Percentiles rank a stretch among this genome's conserved stretches.
phyloP scores from a whole-genome alignment of 2,888 invertebrate genomes.

The Platerodrilus igneus region DNA sequence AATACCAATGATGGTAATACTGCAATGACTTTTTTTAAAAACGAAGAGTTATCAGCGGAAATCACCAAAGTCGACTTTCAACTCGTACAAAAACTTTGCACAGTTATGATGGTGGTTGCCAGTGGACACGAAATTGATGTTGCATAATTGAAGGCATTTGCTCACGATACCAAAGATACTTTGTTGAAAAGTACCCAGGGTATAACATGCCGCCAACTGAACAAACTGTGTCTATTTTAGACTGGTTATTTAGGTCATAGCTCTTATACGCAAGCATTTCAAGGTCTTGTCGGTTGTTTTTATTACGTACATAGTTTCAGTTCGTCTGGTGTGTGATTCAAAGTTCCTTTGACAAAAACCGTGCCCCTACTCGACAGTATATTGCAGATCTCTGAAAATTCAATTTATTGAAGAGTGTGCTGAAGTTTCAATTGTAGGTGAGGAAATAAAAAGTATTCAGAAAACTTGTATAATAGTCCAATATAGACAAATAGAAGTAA shows the following conservation, averaged over 20 bases:
- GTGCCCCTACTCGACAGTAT: constrained; percentile 31
- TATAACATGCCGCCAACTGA: constrained; percentile 14
- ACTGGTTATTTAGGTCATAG: constrained; percentile 29
- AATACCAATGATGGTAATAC: constrained; percentile 23
- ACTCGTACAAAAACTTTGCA: constrained; percentile 15
- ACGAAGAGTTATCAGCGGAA: constrained; percentile 12
- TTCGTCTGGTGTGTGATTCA: constrained; percentile 27
- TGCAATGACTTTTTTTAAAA: constrained; percentile 16
- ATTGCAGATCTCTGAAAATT: constrained; percentile 34
- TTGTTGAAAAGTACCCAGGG: constrained; percentile 15
- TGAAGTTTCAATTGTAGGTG: constrained; percentile 21
- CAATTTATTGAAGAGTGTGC: constrained; percentile 33
- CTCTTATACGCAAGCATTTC: constrained; percentile 29
- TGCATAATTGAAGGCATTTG: constrained; percentile 11
- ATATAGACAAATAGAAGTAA: constrained; percentile 15
- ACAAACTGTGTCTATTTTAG: constrained; percentile 11
- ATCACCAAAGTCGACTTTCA: constrained; percentile 14
- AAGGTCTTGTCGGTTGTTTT: constrained; percentile 30
- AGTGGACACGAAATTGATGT: constrained; percentile 15
- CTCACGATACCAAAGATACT: constrained; percentile 10
- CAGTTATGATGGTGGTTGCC: constrained; percentile 14
- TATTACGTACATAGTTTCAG: constrained; percentile 32
- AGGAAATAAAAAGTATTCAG: constrained; percentile 17
- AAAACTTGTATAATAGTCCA: constrained; percentile 10
- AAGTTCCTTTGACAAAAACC: constrained; percentile 35